These are phyloP conservation scores for Chironomus tepperi DNA, from an alignment of 1,140 invertebrate species.

Conservation along the genomic window DNA sequence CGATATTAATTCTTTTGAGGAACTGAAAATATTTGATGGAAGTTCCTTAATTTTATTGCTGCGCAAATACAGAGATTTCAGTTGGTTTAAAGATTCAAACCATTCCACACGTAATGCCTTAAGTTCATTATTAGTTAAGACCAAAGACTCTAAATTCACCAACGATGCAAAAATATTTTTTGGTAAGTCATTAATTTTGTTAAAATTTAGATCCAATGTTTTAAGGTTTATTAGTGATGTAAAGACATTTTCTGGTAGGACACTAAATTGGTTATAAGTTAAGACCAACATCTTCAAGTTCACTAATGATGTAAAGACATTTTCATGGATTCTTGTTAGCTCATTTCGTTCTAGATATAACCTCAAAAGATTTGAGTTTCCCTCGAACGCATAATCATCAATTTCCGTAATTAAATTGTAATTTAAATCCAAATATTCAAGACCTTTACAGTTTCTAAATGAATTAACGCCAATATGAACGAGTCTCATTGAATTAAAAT, in stretches of 20 bases:
- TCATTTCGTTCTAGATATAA: background rate
- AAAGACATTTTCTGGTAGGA: background rate
- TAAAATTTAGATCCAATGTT: background rate
- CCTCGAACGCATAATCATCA: background rate
- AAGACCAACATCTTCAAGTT: background rate
- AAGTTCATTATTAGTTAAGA: background rate
- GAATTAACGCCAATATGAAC: background rate
- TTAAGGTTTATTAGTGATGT: background rate
- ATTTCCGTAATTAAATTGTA: background rate
- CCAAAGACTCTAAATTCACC: background rate
- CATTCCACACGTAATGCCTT: background rate
- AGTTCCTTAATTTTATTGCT: background rate
- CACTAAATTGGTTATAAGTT: background rate
- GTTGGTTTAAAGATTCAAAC: background rate
- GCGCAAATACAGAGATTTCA: background rate
- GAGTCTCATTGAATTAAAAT: background rate
- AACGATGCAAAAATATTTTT: background rate
- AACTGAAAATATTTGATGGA: background rate
- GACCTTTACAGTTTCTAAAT: background rate
- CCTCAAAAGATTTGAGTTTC: background rate
- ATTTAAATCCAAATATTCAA: background rate
- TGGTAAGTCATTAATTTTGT: background rate
- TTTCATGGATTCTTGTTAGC: no score
- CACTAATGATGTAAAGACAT: background rate
- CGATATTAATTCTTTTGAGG: background rate